These are phyloP conservation scores for Alviniconcha marisindica DNA, from an alignment of 1,140 invertebrate genomes.

Conservation along the genomic window DNA sequence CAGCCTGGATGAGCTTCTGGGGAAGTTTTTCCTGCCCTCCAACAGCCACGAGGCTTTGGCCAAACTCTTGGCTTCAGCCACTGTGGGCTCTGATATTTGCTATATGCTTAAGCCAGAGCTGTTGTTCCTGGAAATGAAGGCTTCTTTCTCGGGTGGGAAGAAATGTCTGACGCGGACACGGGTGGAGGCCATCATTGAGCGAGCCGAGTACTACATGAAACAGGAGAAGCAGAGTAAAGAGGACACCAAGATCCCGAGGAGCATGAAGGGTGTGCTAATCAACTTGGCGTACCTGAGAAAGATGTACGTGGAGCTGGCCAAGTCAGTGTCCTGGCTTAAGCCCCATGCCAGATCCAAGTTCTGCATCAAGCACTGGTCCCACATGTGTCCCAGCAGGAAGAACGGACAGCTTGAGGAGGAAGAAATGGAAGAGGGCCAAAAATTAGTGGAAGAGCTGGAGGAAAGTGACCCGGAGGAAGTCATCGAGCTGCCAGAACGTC, in stretches of 20 bases:
- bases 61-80: neutral
- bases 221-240: neutral
- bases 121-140: neutral
- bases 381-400: neutral
- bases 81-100: neutral
- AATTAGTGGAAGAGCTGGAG: too few species aligned
- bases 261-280: neutral
- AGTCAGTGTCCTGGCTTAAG: too few species aligned
- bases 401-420: neutral
- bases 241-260: neutral
- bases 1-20: neutral
- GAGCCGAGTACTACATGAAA: neutral
- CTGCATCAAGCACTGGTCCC: conserved; percentile 16
- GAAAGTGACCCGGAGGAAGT: too few species aligned
- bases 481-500: too few species aligned
- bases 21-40: neutral
- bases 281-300: conserved; percentile 12
- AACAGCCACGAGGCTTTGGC: neutral
- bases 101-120: neutral
- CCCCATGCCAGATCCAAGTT: neutral
- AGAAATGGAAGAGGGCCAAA: too few species aligned
- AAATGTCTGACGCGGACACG: too few species aligned
- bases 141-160: neutral
- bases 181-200: neutral
- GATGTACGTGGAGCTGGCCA: conserved; percentile 1